Percentiles rank a stretch among this genome's conserved stretches.
These are phyloP conservation scores for Zaprionus davidi DNA, from an alignment of 1,140 invertebrate species.

Conservation along the genomic window DNA sequence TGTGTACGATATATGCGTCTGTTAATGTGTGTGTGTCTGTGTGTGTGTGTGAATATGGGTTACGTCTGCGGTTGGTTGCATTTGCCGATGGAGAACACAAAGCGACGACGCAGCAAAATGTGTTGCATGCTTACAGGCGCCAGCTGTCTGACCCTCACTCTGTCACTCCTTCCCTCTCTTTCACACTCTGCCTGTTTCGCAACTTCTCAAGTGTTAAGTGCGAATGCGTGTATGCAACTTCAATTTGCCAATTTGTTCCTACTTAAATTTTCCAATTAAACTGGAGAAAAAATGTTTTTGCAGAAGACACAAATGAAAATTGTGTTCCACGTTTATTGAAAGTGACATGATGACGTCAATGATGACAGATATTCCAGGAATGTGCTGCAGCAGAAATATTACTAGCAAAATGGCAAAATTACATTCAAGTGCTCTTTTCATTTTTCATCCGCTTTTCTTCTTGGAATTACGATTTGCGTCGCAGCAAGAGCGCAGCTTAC, in stretches of 20 bases:
- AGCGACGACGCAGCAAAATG: conserved; percentile 1
- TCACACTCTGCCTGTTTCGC: conserved; percentile 7
- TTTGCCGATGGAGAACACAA: conserved; percentile 21
- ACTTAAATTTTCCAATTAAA: conserved; percentile 4
- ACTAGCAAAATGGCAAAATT: neutral
- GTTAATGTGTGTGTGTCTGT: neutral
- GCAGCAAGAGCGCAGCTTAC: neutral
- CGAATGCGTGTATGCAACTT: conserved; percentile 8
- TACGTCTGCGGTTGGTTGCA: conserved; percentile 16
- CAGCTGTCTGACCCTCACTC: conserved; percentile 12
- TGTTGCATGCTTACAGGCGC: conserved; percentile 26
- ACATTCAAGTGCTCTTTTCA: conserved; percentile 1
- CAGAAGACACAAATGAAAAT: neutral
- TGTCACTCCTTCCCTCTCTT: neutral
- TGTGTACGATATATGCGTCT: neutral
- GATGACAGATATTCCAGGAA: neutral
- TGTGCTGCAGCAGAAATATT: neutral
- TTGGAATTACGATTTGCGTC: neutral
- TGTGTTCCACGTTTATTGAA: neutral
- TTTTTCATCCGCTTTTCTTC: conserved; percentile 2
- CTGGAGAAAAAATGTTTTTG: neutral
- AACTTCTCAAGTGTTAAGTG: conserved; percentile 15
- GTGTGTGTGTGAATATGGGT: neutral
- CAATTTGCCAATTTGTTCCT: conserved; percentile 5
- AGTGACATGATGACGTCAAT: conserved; percentile 1